Evolutionary conservation across 2,113 vertebrate genomes (phyloP), one percentile per base, ranked within the genome.

Genomic region (Enhydra lutris): DNA sequence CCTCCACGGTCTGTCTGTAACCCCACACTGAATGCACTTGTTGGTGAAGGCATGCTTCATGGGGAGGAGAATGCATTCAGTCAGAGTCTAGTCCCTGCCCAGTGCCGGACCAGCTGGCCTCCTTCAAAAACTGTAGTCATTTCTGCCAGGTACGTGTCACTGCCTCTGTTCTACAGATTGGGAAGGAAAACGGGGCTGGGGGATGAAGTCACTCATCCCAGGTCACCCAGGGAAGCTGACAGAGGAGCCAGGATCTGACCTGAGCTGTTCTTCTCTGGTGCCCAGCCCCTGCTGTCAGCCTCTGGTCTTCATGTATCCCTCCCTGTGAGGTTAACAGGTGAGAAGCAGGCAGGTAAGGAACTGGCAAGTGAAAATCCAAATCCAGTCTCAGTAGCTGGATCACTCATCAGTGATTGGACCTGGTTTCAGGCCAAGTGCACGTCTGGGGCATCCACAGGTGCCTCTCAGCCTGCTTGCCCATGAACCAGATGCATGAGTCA

Each of bases 261-360:
- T 7, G 18, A 15, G 24, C 63, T 47, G 29, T 29, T 36, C 24
- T 10, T 29, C 69, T 18, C 85, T 13, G 20, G 10, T 24, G 45
- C 47, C 67, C 2, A 1, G 23, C 3, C n/a, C 50, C 8, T 9
- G 0, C 42, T 23, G 24, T 10, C 17, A 17, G 26, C 29, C 42
- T 45, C 57, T 12, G 34, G 13, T 47, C 52, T 13, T 10, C 21
- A 6, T 4, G 13, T 47, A 24, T 36, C 63, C 57, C 94, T 9
- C 29, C 29, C 78, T n/a, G 21, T 18, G 50, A 29, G 23, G 17
- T 20, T 20, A 23, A 2, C 31, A 14, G 57, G 88, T 26, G 4
- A 42, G 89, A n/a, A 67, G 45, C 24, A 0, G 7, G 29, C 74
- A 21, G 85, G 61, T 55, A 42, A 78, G 59, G 29, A 18, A 7